Percentiles rank a stretch among this genome's conserved stretches.
Conservation (phyloP, 2,888 invertebrate genomes). For the Masnerella sp. region DNA sequence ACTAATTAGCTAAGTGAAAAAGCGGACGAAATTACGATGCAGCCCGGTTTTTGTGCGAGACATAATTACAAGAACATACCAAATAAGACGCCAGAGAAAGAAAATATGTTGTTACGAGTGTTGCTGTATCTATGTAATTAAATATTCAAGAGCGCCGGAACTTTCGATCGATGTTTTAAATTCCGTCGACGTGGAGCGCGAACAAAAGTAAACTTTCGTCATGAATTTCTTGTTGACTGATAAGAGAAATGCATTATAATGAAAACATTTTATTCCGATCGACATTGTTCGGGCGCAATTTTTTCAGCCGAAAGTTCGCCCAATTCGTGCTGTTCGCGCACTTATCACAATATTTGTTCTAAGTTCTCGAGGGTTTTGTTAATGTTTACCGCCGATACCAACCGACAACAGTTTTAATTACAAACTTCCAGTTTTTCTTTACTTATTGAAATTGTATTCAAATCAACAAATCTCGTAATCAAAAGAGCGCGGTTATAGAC, state of each 20-base stretch:
- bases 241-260: conserved; percentile 34
- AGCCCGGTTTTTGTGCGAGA: conserved; percentile 4
- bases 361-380: too few species aligned
- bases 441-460: too few species aligned
- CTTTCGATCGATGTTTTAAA: conserved; percentile 39
- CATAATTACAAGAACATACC: conserved; percentile 41
- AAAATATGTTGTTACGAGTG: conserved; percentile 32
- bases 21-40: conserved; percentile 22
- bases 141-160: conserved; percentile 22
- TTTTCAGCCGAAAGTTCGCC: too few species aligned
- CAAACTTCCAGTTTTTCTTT: too few species aligned
- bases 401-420: too few species aligned
- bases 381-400: too few species aligned
- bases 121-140: conserved; percentile 37
- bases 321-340: too few species aligned
- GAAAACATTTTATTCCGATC: too few species aligned
- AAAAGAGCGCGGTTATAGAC: too few species aligned
- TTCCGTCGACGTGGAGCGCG: conserved; percentile 19
- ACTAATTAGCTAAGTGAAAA: conserved; percentile 35
- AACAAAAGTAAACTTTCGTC: conserved; percentile 39
- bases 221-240: conserved; percentile 31
- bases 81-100: conserved; percentile 32
- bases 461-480: too few species aligned
- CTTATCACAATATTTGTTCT: too few species aligned
- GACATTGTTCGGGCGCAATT: too few species aligned